phyloP scores from a whole-genome alignment of 2,888 invertebrate genomes.

The Dolichopus griseipennis region DNA sequence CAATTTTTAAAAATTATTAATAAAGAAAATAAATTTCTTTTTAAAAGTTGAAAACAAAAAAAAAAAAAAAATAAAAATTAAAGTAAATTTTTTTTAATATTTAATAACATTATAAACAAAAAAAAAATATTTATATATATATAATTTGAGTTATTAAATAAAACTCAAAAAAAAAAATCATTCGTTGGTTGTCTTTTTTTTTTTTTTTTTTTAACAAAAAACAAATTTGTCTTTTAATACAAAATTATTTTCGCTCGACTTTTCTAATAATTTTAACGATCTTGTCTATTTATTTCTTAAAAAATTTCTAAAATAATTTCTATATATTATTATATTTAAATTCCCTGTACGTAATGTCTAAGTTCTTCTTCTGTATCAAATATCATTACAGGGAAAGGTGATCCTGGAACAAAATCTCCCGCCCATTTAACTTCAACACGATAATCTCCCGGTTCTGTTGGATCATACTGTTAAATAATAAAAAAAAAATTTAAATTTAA shows the following conservation, averaged over 20 bases:
- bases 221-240: too few species aligned
- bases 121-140: not conserved
- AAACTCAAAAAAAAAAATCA: not conserved
- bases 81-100: not conserved
- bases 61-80: not conserved
- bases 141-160: not conserved
- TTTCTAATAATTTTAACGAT: too few species aligned
- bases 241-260: too few species aligned
- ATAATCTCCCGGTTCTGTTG: slow-evolving; percentile 97
- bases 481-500: not conserved
- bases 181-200: not conserved
- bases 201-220: not conserved
- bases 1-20: not conserved
- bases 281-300: too few species aligned
- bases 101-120: slow-evolving; percentile 1
- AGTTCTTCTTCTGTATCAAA: slow-evolving; percentile 98
- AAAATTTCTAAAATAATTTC: not conserved
- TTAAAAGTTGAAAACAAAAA: not conserved
- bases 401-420: slow-evolving; percentile 93
- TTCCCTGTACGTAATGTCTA: slow-evolving; percentile 52
- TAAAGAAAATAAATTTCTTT: not conserved
- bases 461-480: slow-evolving; percentile 64
- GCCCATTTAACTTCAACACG: slow-evolving; percentile 97
- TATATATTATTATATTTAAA: slow-evolving; percentile 18
- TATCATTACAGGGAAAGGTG: slow-evolving; percentile 97